Conservation (phyloP, 2,797 vertebrate genomes). For the Chrysolophus pictus region DNA sequence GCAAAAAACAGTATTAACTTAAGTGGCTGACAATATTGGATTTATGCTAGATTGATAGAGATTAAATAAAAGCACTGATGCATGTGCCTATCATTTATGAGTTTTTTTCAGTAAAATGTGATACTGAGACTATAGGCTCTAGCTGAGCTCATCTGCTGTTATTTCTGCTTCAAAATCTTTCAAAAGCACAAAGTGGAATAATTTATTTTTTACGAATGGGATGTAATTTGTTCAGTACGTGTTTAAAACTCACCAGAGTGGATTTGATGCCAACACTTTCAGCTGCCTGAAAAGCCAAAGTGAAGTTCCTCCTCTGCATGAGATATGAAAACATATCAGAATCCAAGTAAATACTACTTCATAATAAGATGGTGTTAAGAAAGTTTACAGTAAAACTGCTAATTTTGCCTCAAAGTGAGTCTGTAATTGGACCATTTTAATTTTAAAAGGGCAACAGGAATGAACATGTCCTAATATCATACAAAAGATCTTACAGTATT, state of each 20-base stretch:
- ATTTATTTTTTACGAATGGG: neutral
- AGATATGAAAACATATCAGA: slow-evolving; percentile 28
- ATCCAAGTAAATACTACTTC: neutral
- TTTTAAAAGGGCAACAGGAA: neutral
- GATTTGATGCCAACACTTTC: slow-evolving; percentile 98
- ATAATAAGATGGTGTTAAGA: neutral
- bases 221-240: neutral
- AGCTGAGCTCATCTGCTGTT: slow-evolving; percentile 24
- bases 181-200: neutral
- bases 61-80: neutral
- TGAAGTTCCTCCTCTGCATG: slow-evolving; percentile 93
- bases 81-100: neutral
- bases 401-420: neutral
- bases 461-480: neutral
- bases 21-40: neutral
- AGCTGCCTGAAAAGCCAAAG: slow-evolving; percentile 95
- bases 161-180: neutral
- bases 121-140: neutral
- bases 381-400: neutral
- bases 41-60: neutral
- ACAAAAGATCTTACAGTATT: neutral
- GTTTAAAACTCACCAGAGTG: slow-evolving; percentile 88
- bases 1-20: neutral
- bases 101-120: neutral
- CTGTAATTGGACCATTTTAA: neutral